Percentiles rank a stretch among this genome's conserved stretches.
Evolutionary conservation across 2,113 vertebrate species (phyloP).

Genomic region (Leptobrachium leishanense): DNA sequence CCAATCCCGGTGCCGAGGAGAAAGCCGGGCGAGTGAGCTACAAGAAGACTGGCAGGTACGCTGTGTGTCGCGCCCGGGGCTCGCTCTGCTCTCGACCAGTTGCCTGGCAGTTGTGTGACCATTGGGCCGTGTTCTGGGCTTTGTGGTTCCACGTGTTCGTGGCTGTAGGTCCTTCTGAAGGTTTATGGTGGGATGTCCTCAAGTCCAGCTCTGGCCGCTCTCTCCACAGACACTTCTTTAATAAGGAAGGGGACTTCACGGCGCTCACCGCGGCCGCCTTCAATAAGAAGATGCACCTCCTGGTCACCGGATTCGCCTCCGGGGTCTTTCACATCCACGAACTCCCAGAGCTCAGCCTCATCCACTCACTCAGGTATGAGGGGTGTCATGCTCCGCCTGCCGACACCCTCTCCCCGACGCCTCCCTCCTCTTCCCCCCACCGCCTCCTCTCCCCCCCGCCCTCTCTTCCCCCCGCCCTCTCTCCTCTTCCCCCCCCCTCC

Average conservation of each 20-base stretch:
- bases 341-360: constrained; percentile 90
- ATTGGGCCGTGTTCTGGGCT: too few species aligned
- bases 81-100: too few species aligned
- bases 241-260: constrained; percentile 92
- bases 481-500: too few species aligned
- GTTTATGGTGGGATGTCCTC: neutral
- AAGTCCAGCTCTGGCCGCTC: neutral
- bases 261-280: constrained; percentile 81
- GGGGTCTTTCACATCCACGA: constrained; percentile 94
- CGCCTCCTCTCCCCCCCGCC: neutral
- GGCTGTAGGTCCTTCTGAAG: too few species aligned
- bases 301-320: constrained; percentile 91
- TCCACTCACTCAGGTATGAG: constrained; percentile 89
- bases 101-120: too few species aligned
- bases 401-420: too few species aligned
- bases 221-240: constrained; percentile 84
- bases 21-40: constrained; percentile 77
- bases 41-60: constrained; percentile 79
- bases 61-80: too few species aligned
- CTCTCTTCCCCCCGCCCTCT: neutral
- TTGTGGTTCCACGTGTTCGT: too few species aligned
- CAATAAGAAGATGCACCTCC: constrained; percentile 82
- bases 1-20: constrained; percentile 60
- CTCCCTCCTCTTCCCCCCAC: too few species aligned
- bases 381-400: neutral